Conservation (phyloP, 2,113 vertebrate genomes). For the Rhadina sibilatrix region DNA sequence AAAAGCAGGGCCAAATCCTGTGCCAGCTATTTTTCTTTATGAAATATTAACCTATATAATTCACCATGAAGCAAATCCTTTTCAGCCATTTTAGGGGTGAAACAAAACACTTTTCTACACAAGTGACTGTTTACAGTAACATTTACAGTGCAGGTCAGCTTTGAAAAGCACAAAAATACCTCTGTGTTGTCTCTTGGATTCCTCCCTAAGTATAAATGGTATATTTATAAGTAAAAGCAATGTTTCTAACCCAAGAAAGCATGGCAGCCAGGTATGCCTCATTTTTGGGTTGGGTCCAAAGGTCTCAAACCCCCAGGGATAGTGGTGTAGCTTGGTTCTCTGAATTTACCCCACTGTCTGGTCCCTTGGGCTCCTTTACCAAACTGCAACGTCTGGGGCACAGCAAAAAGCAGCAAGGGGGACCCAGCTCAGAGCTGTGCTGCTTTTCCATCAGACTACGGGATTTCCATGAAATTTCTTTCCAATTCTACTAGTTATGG, state of each 20-base stretch:
- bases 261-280: background rate
- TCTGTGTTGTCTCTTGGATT: background rate
- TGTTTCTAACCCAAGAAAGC: background rate
- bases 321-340: background rate
- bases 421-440: background rate
- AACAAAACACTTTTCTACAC: background rate
- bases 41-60: background rate
- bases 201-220: background rate
- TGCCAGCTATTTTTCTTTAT: background rate
- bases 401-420: background rate
- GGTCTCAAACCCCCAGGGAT: background rate
- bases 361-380: background rate
- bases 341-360: background rate
- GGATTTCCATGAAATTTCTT: background rate
- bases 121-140: background rate
- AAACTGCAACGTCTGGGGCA: background rate
- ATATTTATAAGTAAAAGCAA: background rate
- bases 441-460: background rate
- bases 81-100: background rate
- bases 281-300: background rate
- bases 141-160: background rate
- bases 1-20: background rate
- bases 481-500: background rate
- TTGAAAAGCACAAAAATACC: background rate
- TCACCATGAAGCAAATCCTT: background rate